Conservation (phyloP, 2,113 vertebrate genomes). For the Xenopus borealis region DNA sequence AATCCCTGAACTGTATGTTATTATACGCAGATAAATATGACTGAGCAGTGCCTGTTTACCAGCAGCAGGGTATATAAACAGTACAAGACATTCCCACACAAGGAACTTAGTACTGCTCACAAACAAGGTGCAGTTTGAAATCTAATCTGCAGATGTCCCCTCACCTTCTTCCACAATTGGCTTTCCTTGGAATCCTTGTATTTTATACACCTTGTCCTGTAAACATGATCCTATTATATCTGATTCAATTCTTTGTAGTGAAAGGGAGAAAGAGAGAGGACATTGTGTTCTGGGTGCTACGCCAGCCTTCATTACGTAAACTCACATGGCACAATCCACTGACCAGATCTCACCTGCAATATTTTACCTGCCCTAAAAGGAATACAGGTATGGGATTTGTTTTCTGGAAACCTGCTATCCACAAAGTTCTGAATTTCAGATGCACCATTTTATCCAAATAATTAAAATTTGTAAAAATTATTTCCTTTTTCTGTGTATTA, state of each 20-base stretch:
- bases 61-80: too few relatives aligned
- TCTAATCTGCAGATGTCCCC: constrained; percentile 10
- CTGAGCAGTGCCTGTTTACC: too few relatives aligned
- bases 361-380: too few relatives aligned
- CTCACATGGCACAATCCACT: constrained; percentile 8
- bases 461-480: too few relatives aligned
- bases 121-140: constrained; percentile 28
- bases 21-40: too few relatives aligned
- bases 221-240: constrained; percentile 27
- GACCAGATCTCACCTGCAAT: not conserved
- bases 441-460: too few relatives aligned
- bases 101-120: not conserved
- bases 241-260: constrained; percentile 25
- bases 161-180: not conserved
- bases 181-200: not conserved
- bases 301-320: constrained; percentile 33
- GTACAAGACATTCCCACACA: too few relatives aligned
- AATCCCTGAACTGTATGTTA: too few relatives aligned
- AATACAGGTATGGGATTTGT: too few relatives aligned
- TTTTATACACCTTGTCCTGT: constrained; percentile 18
- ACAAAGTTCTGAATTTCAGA: too few relatives aligned
- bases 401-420: too few relatives aligned
- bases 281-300: constrained; percentile 30
- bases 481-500: too few relatives aligned
- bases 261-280: constrained; percentile 16